Evolutionary conservation across 37 sponge, comb jelly and placozoan species (phyloP), one percentile per base, ranked within the genome.

Genomic region (Cliona cf. orientalis): DNA sequence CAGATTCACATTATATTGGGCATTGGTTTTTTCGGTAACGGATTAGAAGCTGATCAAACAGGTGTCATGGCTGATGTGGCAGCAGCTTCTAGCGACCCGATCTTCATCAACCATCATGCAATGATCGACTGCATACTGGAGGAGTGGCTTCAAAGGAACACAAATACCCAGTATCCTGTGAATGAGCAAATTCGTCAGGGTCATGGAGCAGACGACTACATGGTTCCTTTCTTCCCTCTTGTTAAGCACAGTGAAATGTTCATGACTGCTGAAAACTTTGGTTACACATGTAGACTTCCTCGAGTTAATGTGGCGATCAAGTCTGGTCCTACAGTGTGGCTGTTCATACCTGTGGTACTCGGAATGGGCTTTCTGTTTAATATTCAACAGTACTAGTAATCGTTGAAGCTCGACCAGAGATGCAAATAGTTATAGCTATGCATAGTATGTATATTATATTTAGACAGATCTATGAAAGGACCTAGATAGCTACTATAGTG

Each of bases 121-220:
- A 91, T 81, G 76, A 58, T 87, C 19, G 92, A 91, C 58, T 75
- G 84, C 35, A 62, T 91, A 41, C 78, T 91, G 37, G 84, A 84
- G 45, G 65, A 75, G 62, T 87, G 87, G 88, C 29, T 87, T 43
- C 5, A 26, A 39, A 25, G 36, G 53, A 53, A 82, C 53, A 71
- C 78, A 21, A 44, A 65, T 42, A 82, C 62, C 4, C 35, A 32
- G 3, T 67, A 81, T 39, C 71, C 76, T 0, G 25, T 28, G 1
- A 23, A 36, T 42, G 21, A 42, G 19, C 46, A 22, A 28, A 60
- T 58, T 36, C n/a, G 44, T 1, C 34, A 39, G 5, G 92, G 92
- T 23, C 92, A 91, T 37, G 41, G 58, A 2, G 23, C 19, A 5
- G 76, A 74, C 35, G 88, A 84, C 64, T 83, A 42, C 39, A 35